phyloP scores from a whole-genome alignment of 2,797 vertebrate species.

The Pagetopsis macropterus region DNA sequence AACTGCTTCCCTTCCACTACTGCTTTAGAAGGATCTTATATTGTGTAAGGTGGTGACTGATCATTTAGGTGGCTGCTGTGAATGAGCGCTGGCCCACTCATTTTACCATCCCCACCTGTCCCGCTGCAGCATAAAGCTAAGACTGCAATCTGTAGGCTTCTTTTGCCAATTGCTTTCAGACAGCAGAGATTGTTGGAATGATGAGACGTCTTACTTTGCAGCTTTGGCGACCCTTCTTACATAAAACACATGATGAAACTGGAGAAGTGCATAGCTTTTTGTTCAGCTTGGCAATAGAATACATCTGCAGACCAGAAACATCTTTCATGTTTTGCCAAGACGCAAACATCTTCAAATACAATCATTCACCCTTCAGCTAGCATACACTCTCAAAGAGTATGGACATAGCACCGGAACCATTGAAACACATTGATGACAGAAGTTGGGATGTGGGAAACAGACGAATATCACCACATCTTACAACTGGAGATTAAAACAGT shows the following conservation, averaged over 20 bases:
- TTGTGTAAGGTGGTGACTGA: constrained; percentile 11
- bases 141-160: neutral
- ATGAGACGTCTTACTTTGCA: constrained; percentile 10
- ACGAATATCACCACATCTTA: neutral
- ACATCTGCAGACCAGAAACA: neutral
- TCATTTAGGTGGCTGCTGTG: constrained; percentile 26
- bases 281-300: neutral
- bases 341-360: neutral
- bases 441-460: neutral
- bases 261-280: neutral
- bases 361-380: neutral
- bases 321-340: neutral
- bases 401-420: neutral
- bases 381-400: constrained; percentile 1
- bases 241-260: constrained; percentile 15
- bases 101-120: constrained; percentile 5
- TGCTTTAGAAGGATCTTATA: constrained; percentile 25
- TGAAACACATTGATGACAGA: neutral
- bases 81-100: constrained; percentile 7
- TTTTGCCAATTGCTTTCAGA: neutral
- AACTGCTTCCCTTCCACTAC: neutral
- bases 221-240: constrained; percentile 3
- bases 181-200: constrained; percentile 1
- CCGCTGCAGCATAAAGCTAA: constrained; percentile 8
- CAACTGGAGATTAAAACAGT: neutral